A percentile compares a stretch with the other conserved stretches of the same genome.
These are phyloP conservation scores for Drosophila quadrilineata DNA, from an alignment of 1,140 invertebrate species.

Conservation along the genomic window DNA sequence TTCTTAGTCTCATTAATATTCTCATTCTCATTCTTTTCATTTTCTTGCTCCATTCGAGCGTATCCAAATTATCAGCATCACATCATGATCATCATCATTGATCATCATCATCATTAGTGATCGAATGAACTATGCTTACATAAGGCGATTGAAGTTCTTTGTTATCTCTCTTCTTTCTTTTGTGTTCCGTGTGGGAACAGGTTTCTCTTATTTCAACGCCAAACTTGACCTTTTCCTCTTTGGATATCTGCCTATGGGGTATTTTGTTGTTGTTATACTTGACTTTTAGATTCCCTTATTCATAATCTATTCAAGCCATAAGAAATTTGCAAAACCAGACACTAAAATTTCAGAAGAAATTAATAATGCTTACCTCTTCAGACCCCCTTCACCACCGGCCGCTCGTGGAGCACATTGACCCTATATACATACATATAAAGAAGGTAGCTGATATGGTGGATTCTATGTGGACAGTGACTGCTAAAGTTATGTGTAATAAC, in stretches of 20 bases:
- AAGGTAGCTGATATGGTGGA: too few relatives aligned
- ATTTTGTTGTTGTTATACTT: slow-evolving; percentile 9
- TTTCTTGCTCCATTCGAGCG: slow-evolving; percentile 1
- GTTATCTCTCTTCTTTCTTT: slow-evolving; percentile 1
- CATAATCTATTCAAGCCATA: slow-evolving; percentile 10
- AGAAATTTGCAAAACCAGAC: slow-evolving; percentile 2
- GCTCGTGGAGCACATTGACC: slow-evolving; percentile 57
- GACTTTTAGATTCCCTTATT: slow-evolving; percentile 7
- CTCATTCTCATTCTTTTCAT: not conserved
- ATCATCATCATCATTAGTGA: slow-evolving; percentile 1
- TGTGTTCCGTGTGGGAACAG: slow-evolving; percentile 23
- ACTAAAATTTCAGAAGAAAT: slow-evolving; percentile 22
- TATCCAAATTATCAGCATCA: too few relatives aligned
- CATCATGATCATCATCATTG: too few relatives aligned
- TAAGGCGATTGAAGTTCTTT: slow-evolving; percentile 6
- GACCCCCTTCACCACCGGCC: slow-evolving; percentile 29
- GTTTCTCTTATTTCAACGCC: slow-evolving; percentile 39
- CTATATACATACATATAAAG: slow-evolving; percentile 11
- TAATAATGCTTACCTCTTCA: slow-evolving; percentile 21
- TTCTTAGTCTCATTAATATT: not conserved
- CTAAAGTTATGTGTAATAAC: not conserved
- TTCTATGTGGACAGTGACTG: slow-evolving; percentile 37
- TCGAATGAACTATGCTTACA: slow-evolving; percentile 3
- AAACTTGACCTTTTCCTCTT: slow-evolving; percentile 62
- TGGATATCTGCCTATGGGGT: slow-evolving; percentile 40